A percentile compares a stretch with the other conserved stretches of the same genome.
phyloP scores from a whole-genome alignment of 2,888 invertebrate species.

The Trichacis sp. region DNA sequence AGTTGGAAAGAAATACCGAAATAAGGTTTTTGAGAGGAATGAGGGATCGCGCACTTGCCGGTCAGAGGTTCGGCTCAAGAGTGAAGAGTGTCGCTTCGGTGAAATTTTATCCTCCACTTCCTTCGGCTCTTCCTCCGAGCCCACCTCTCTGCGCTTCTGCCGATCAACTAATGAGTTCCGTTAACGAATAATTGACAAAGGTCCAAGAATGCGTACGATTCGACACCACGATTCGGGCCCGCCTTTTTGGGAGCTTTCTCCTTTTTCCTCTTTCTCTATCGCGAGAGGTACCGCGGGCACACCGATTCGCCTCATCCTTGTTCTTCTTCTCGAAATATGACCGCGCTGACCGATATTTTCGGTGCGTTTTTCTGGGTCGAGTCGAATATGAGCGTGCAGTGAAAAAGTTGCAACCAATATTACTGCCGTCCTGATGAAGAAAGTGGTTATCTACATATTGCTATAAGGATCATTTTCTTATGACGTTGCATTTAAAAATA shows the following conservation, averaged over 20 bases:
- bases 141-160: slow-evolving; percentile 26
- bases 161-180: slow-evolving; percentile 43
- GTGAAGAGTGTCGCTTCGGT: slow-evolving; percentile 39
- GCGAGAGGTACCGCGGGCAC: too few relatives aligned
- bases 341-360: slow-evolving; percentile 9
- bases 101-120: slow-evolving; percentile 41
- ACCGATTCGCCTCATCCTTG: slow-evolving; percentile 4
- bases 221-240: slow-evolving; percentile 19
- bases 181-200: slow-evolving; percentile 47
- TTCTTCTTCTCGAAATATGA: neutral
- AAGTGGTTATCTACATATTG: too few relatives aligned
- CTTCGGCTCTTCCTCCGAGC: slow-evolving; percentile 31
- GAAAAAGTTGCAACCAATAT: too few relatives aligned
- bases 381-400: neutral
- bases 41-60: slow-evolving; percentile 36
- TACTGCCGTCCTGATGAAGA: too few relatives aligned
- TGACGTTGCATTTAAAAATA: too few relatives aligned
- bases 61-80: slow-evolving; percentile 36
- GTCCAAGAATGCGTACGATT: slow-evolving; percentile 37
- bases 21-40: too few relatives aligned
- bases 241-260: slow-evolving; percentile 16
- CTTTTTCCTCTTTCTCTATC: slow-evolving; percentile 22
- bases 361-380: too few relatives aligned
- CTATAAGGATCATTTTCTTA: too few relatives aligned
- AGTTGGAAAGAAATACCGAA: neutral